Conservation (phyloP, 1,140 invertebrate genomes). For the Lamellibrachia luymesi region DNA sequence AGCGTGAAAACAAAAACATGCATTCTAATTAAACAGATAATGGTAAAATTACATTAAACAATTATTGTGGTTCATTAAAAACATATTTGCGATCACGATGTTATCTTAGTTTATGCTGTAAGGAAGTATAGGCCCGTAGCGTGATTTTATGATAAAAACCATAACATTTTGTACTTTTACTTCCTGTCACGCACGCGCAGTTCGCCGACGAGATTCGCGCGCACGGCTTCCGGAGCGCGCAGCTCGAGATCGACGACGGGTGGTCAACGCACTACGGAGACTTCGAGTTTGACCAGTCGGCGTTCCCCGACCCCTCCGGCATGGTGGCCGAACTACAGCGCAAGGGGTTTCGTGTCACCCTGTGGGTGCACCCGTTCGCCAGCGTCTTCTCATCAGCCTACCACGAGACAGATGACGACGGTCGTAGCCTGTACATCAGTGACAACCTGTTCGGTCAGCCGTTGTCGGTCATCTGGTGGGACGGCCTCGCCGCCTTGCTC, state of each 20-base stretch:
- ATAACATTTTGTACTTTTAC: slow-evolving; percentile 14
- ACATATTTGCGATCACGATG: too few species aligned
- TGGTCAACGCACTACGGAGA: slow-evolving; percentile 90
- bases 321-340: slow-evolving; percentile 63
- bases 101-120: too few species aligned
- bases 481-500: slow-evolving; percentile 71
- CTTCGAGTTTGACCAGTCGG: slow-evolving; percentile 68
- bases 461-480: slow-evolving; percentile 77
- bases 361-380: slow-evolving; percentile 90
- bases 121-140: too few species aligned
- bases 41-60: too few species aligned
- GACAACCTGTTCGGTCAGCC: slow-evolving; percentile 56
- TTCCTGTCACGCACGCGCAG: slow-evolving; percentile 34
- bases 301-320: slow-evolving; percentile 73
- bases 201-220: slow-evolving; percentile 72
- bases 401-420: background rate
- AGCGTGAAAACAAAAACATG: too few species aligned
- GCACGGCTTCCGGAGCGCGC: slow-evolving; percentile 72
- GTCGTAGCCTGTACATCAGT: slow-evolving; percentile 45
- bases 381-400: slow-evolving; percentile 44
- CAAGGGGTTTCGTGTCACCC: slow-evolving; percentile 70
- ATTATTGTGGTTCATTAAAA: too few species aligned
- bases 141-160: too few species aligned
- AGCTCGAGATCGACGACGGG: slow-evolving; percentile 86
- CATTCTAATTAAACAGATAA: too few species aligned